Evolutionary conservation across 2,888 invertebrate genomes (phyloP).

Genomic region (Spisula subtruncata): DNA sequence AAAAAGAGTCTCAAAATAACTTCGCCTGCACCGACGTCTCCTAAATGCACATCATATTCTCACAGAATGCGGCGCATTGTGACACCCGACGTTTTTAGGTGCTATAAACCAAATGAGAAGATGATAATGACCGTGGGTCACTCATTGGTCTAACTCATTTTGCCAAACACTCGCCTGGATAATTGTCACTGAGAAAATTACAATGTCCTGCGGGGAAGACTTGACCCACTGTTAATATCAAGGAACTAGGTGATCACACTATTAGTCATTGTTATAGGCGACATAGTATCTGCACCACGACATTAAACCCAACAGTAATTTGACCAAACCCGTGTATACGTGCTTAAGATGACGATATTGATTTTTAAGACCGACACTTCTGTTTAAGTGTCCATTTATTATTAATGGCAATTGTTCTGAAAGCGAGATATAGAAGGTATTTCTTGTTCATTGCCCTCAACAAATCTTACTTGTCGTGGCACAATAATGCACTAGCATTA

Average conservation of each 20-base stretch:
- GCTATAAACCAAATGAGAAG: slow-evolving; percentile 33
- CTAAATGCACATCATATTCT: slow-evolving; percentile 11
- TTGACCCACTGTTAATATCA: not conserved
- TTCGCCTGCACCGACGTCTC: not conserved
- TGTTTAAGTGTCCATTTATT: too few relatives aligned
- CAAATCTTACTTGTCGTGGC: not conserved
- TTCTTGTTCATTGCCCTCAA: not conserved
- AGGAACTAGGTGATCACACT: not conserved
- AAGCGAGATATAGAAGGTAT: not conserved
- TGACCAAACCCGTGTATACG: not conserved
- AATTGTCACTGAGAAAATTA: slow-evolving; percentile 36
- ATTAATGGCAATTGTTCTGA: not conserved
- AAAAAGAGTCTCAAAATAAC: not conserved
- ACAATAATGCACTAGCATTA: not conserved
- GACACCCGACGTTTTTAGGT: not conserved
- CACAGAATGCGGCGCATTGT: not conserved
- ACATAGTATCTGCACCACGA: not conserved
- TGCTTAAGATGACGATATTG: not conserved
- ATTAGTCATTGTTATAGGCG: not conserved
- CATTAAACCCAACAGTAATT: not conserved
- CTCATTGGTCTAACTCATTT: not conserved
- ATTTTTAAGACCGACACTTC: not conserved
- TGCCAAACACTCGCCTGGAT: not conserved
- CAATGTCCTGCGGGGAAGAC: not conserved
- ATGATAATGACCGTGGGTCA: slow-evolving; percentile 29